Evolutionary conservation across 2,113 vertebrate species (phyloP).

Genomic region (Taxidea taxus): DNA sequence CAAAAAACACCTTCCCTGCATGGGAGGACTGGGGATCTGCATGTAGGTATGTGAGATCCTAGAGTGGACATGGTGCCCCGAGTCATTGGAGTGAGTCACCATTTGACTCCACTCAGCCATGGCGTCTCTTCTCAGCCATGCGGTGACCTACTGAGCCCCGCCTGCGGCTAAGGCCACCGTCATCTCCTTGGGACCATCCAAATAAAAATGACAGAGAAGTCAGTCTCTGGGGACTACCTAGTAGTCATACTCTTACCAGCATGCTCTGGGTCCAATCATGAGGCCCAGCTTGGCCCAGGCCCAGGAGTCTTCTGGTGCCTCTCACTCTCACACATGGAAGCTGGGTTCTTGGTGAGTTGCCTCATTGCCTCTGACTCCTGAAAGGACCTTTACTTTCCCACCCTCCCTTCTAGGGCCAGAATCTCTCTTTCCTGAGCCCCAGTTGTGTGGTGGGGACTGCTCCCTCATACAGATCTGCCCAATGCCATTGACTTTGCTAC

Average conservation of each 20-base stretch:
- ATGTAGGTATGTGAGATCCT: too few species aligned
- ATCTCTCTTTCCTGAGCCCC: not conserved
- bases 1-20: not conserved
- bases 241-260: not conserved
- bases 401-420: not conserved
- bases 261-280: not conserved
- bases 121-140: not conserved
- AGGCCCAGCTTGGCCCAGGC: not conserved
- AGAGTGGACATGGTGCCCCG: not conserved
- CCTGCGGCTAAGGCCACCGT: not conserved
- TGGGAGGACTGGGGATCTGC: not conserved
- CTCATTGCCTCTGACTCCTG: not conserved
- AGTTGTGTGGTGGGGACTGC: not conserved
- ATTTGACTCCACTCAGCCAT: too few species aligned
- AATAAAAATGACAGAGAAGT: not conserved
- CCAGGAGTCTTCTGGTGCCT: not conserved
- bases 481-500: not conserved
- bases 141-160: not conserved
- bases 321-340: not conserved
- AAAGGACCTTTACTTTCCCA: not conserved
- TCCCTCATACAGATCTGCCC: not conserved
- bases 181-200: not conserved
- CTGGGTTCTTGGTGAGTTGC: not conserved
- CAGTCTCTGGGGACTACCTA: not conserved
- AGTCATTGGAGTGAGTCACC: not conserved